A percentile compares a stretch with the other conserved stretches of the same genome.
These are phyloP conservation scores for Lottia scabra DNA, from an alignment of 2,888 invertebrate genomes.

Conservation along the genomic window DNA sequence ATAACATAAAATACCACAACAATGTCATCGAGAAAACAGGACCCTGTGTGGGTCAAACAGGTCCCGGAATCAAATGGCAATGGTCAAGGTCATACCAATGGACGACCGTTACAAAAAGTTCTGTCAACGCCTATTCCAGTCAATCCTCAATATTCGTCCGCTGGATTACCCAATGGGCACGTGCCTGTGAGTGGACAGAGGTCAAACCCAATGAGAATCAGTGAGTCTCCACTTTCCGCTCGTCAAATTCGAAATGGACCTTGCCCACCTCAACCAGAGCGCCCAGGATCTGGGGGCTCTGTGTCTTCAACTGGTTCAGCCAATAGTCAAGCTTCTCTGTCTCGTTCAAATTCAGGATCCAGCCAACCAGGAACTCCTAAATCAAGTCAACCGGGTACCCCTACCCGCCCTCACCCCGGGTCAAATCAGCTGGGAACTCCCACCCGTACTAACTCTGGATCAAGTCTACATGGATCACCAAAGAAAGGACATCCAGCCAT, in stretches of 20 bases:
- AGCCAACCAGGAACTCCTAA: background rate
- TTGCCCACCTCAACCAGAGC: background rate
- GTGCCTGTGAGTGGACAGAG: background rate
- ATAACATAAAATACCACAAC: no score
- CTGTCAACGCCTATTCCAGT: no score
- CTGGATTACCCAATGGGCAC: no score
- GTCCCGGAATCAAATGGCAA: no score
- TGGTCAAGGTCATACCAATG: no score
- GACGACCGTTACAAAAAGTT: no score
- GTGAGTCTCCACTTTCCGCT: background rate
- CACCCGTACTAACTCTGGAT: background rate
- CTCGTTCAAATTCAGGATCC: background rate
- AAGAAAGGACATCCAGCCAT: background rate
- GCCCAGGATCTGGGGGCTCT: background rate
- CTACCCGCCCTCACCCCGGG: background rate
- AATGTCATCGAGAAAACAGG: no score
- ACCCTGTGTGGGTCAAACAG: no score
- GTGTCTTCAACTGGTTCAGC: background rate
- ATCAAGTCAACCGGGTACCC: background rate
- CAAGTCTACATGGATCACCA: no score
- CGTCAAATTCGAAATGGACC: background rate
- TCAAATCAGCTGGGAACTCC: no score
- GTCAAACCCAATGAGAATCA: background rate
- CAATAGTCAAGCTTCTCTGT: background rate
- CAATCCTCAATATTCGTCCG: no score